phyloP scores from a whole-genome alignment of 2,888 invertebrate genomes.

The Agrochola macilenta region DNA sequence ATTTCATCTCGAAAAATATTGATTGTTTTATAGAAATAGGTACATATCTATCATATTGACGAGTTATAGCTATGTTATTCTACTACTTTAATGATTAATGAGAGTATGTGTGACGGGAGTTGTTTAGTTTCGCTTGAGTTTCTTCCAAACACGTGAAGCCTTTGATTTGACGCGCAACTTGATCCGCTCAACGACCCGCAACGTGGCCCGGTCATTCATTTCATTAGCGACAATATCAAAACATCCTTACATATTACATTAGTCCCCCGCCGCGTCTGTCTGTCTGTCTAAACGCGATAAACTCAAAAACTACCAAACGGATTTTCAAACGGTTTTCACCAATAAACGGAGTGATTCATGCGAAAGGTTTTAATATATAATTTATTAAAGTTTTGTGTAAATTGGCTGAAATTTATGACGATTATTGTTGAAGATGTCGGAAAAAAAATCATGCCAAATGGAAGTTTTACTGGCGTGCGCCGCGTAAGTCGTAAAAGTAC shows the following conservation, averaged over 20 bases:
- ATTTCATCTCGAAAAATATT: constrained; percentile 15
- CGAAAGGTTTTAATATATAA: too few relatives aligned
- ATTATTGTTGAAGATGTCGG: too few relatives aligned
- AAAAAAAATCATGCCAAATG: too few relatives aligned
- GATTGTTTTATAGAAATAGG: neutral
- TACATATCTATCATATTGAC: constrained; percentile 1
- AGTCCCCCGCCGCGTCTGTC: too few relatives aligned
- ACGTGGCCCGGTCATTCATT: constrained; percentile 22
- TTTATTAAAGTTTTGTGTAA: too few relatives aligned
- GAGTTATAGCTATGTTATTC: constrained; percentile 13
- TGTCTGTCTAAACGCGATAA: too few relatives aligned
- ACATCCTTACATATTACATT: neutral
- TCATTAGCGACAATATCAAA: constrained; percentile 40
- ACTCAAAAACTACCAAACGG: too few relatives aligned
- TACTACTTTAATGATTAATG: constrained; percentile 8
- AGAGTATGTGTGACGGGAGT: neutral
- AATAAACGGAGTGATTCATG: too few relatives aligned
- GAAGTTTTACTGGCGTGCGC: too few relatives aligned
- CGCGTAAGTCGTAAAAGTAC: too few relatives aligned
- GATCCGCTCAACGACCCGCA: constrained; percentile 28
- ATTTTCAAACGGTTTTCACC: too few relatives aligned
- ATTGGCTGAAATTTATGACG: too few relatives aligned
- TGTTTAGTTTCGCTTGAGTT: constrained; percentile 38
- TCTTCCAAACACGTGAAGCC: constrained; percentile 47
- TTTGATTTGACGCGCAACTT: constrained; percentile 16